Evolutionary conservation across 2,797 vertebrate genomes (phyloP), one percentile per base, ranked within the genome.

Genomic region (Mareca penelope): DNA sequence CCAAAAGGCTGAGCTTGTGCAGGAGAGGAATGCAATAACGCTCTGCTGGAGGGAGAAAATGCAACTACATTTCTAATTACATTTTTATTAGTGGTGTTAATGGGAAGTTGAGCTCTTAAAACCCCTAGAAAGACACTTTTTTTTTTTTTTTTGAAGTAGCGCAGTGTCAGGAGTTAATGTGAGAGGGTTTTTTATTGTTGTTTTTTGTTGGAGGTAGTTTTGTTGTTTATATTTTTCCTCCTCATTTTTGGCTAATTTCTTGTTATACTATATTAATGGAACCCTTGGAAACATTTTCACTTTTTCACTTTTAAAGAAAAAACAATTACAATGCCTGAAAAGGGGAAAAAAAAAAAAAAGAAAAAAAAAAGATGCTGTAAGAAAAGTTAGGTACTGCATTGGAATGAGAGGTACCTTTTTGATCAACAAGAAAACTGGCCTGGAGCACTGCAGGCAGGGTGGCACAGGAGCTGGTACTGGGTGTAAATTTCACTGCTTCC

Each of bases 21-120:
- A 39, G 64, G 57, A 68, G 10, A 91, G 65, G 91, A 96, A 94
- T 82, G 85, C 78, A 91, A 21, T 55, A 83, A 92, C 63, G 53
- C 73, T 90, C 85, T 84, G 94, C 88, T 96, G 94, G 87, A 93
- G 80, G 83, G 77, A 95, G 94, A 93, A 96, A 94, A 92, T 0
- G 23, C 91, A 95, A 91, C 94, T 96, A 73, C 75, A 81, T 71
- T 88, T 77, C 94, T 94, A 96, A 96, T 94, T 94, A 91, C 85
- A n/a, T 88, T 94, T 95, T 93, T 94, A 91, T 95, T 93, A 56
- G 60, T 91, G 68, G 85, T 93, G 94, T 94, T 96, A 96, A 96
- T 96, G 88, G 75, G 89, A 94, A 91, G 83, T 78, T 91, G 85
- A 96, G 75, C 71, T 94, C 68, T 71, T 91, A 88, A 94, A 94